Conservation (phyloP, 2,888 invertebrate genomes). For the Ectobius pallidus region DNA sequence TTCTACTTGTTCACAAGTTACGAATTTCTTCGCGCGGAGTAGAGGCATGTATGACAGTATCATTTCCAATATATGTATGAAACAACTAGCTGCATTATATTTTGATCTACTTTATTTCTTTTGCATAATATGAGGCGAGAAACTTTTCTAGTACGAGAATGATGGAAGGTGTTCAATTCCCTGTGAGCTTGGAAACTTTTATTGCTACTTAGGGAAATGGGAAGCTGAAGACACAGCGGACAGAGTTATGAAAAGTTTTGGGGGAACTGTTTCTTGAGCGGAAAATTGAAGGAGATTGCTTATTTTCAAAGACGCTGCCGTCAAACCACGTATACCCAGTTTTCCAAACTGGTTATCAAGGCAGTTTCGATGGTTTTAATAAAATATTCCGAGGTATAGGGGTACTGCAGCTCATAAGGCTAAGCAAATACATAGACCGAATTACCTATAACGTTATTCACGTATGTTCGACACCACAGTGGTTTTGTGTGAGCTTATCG, state of each 20-base stretch:
- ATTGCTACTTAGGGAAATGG: constrained; percentile 38
- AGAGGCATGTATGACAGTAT: no score
- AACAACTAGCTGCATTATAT: background rate
- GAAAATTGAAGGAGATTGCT: constrained; percentile 38
- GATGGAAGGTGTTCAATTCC: constrained; percentile 8
- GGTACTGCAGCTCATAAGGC: no score
- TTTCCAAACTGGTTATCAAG: background rate
- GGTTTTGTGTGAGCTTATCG: no score
- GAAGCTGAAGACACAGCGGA: background rate
- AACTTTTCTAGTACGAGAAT: constrained; percentile 6
- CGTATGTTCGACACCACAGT: no score
- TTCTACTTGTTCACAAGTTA: no score
- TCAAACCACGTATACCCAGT: background rate
- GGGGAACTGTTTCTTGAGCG: constrained; percentile 25
- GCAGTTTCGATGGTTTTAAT: background rate
- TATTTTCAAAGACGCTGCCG: constrained; percentile 18
- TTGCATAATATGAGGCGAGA: constrained; percentile 18
- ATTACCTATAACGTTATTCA: no score
- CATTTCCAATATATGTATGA: no score
- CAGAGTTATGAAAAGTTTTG: constrained; percentile 33
- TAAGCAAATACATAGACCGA: no score
- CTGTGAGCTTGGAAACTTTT: constrained; percentile 31
- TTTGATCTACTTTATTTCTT: constrained; percentile 11
- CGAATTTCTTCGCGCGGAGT: no score
- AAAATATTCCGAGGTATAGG: no score